Evolutionary conservation across 2,797 vertebrate species (phyloP), one percentile per base, ranked within the genome.

Genomic region (Coreius guichenoti): DNA sequence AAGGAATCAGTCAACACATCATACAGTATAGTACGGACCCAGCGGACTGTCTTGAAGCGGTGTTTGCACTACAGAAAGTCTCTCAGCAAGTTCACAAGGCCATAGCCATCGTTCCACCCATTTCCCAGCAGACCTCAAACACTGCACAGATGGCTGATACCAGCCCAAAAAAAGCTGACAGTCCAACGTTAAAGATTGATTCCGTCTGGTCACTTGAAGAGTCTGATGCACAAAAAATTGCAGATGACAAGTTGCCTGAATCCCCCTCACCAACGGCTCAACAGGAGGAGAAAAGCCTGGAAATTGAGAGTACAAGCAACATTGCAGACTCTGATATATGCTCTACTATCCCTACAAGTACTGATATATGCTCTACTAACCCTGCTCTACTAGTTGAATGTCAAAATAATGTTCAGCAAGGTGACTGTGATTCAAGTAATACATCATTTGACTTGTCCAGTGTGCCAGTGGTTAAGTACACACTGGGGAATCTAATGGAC

Each of bases 31-130:
- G 36, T 74, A 16, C 26, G 1, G 36, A 86, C 11, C 31, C 73
- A 23, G 43, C 51, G 39, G 63, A 84, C 39, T 49, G 51, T 61
- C 45, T 77, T 31, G 85, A 86, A 45, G 26, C 79, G 3, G 51
- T 80, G 13, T 33, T 68, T 29, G 77, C 86, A 36, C 23, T 82
- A 29, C 61, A 80, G 11, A 83, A 68, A 67, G 8, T 16, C 6
- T 2, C 36, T 58, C 80, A 47, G 54, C 82, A 86, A 77, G n/a
- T 12, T 54, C 8, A 45, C 43, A 89, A 80, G 75, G 87, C 85
- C 39, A 36, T 88, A 58, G 89, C 86, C 49, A 77, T 90, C 12
- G 86, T 89, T 63, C 85, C 82, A 36, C 88, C 84, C 7, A 90
- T 88, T 85, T 87, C 89, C 65, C 89, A 88, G 26, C 70, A 85